Percentiles rank a stretch among this genome's conserved stretches.
phyloP scores from a whole-genome alignment of 1,140 invertebrate species.

The Orius laevigatus region DNA sequence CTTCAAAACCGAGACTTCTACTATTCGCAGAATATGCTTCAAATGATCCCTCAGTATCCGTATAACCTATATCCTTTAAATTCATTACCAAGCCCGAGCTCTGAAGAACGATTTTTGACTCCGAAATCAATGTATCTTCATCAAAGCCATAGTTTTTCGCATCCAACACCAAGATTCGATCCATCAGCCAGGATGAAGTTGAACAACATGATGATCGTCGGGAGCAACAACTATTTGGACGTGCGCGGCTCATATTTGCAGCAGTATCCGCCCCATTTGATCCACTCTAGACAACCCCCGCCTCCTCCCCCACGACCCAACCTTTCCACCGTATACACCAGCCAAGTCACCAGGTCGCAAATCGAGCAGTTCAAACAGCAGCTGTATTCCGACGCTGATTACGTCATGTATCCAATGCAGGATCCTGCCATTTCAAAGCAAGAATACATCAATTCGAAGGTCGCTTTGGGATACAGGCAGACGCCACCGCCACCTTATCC shows the following conservation, averaged over 20 bases:
- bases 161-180: conserved; percentile 20
- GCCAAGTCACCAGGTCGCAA: conserved; percentile 29
- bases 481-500: conserved; percentile 31
- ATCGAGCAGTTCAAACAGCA: conserved; percentile 73
- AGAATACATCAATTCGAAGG: conserved; percentile 74
- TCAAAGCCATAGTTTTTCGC: conserved; percentile 30
- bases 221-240: conserved; percentile 49
- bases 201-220: conserved; percentile 28
- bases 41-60: conserved; percentile 8
- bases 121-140: conserved; percentile 39
- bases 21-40: conserved; percentile 14
- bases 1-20: conserved; percentile 11
- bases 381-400: conserved; percentile 74
- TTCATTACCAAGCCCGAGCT: conserved; percentile 22
- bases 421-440: conserved; percentile 75
- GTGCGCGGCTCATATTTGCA: conserved; percentile 35
- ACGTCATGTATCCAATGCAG: conserved; percentile 74
- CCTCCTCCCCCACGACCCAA: conserved; percentile 32
- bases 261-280: conserved; percentile 30
- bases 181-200: conserved; percentile 37
- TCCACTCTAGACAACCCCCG: conserved; percentile 32
- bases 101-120: conserved; percentile 47
- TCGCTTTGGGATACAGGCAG: conserved; percentile 28
- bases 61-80: conserved; percentile 9
- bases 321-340: conserved; percentile 22